These are phyloP conservation scores for Diaperis boleti DNA, from an alignment of 2,888 invertebrate species.

Conservation along the genomic window DNA sequence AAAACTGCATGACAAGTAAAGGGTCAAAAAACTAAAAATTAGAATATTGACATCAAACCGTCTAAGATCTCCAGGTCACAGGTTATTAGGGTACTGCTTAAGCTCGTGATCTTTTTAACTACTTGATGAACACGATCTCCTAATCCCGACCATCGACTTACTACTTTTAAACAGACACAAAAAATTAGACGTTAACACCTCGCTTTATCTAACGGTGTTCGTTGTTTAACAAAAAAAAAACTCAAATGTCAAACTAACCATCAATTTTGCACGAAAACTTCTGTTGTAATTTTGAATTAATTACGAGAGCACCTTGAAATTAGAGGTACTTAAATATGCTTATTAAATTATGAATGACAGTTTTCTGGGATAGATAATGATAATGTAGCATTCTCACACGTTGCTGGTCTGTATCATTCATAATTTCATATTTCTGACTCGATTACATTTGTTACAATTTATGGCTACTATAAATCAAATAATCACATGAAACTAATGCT, in stretches of 20 bases:
- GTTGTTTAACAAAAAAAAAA: not conserved
- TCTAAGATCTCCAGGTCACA: conserved; percentile 14
- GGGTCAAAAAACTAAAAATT: too few species aligned
- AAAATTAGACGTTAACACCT: not conserved
- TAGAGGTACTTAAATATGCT: conserved; percentile 10
- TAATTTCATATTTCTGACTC: conserved; percentile 29
- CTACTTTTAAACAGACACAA: not conserved
- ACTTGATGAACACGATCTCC: conserved; percentile 27
- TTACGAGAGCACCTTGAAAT: conserved; percentile 17
- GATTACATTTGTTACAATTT: conserved; percentile 21
- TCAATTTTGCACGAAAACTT: conserved; percentile 19
- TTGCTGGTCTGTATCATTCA: conserved; percentile 17
- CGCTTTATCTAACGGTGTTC: not conserved
- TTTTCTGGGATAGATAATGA: conserved; percentile 36
- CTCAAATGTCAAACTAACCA: conserved; percentile 6
- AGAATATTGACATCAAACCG: conserved; percentile 5
- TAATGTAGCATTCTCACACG: conserved; percentile 31
- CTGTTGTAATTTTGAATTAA: conserved; percentile 22
- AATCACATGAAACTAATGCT: conserved; percentile 19
- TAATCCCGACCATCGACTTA: conserved; percentile 14
- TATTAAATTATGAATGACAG: conserved; percentile 31
- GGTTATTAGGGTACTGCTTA: conserved; percentile 24
- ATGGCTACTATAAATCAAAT: conserved; percentile 18
- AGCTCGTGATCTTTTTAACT: conserved; percentile 23
- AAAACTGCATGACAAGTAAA: too few species aligned